A percentile compares a stretch with the other conserved stretches of the same genome.
These are phyloP conservation scores for Isichthys henryi DNA, from an alignment of 2,113 vertebrate species.

Conservation along the genomic window DNA sequence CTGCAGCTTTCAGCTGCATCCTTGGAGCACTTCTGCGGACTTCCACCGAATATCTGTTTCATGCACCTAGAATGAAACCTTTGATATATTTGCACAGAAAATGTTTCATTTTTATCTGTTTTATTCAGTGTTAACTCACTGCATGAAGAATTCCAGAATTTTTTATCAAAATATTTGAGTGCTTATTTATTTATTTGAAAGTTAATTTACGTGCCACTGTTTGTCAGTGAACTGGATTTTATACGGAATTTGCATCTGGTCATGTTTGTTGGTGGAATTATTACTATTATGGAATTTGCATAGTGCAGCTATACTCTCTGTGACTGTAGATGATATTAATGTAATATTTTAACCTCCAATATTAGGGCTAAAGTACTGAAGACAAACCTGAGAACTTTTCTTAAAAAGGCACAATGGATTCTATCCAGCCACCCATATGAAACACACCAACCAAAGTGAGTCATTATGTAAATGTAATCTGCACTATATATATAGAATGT, in stretches of 20 bases:
- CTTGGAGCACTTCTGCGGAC: background rate
- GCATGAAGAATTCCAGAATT: background rate
- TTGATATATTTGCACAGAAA: background rate
- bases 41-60: background rate
- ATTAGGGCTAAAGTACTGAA: background rate
- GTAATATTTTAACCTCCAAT: background rate
- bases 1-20: background rate
- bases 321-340: background rate
- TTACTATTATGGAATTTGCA: background rate
- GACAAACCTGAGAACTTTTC: slow-evolving; percentile 57
- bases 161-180: background rate
- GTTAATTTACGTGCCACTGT: background rate
- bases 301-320: background rate
- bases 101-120: background rate
- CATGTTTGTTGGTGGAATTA: background rate
- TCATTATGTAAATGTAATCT: background rate
- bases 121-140: background rate
- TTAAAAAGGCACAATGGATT: slow-evolving; percentile 71
- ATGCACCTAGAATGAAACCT: background rate
- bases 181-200: background rate
- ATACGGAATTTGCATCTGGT: background rate
- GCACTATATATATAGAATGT: background rate
- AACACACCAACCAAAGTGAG: slow-evolving; percentile 47
- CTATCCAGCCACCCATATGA: slow-evolving; percentile 42
- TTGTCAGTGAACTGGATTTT: background rate